Percentiles rank a stretch among this genome's conserved stretches.
phyloP scores from a whole-genome alignment of 2,888 invertebrate species.

The Subacronicta megacephala region DNA sequence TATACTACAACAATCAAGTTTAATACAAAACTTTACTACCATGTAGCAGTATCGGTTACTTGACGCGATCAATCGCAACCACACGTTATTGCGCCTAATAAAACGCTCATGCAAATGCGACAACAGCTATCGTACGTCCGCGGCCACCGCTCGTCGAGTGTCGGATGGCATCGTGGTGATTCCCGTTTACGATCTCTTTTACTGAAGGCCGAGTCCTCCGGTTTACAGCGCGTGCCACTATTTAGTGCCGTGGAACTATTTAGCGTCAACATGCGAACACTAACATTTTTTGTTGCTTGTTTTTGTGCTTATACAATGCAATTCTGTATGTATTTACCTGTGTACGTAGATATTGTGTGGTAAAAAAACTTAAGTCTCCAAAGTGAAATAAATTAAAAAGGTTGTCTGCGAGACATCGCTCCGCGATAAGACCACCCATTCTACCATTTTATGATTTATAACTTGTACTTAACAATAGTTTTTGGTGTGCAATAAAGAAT shows the following conservation, averaged over 20 bases:
- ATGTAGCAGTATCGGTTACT: slow-evolving; percentile 1
- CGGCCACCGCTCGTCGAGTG: slow-evolving; percentile 4
- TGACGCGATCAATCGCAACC: slow-evolving; percentile 3
- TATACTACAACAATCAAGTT: not conserved
- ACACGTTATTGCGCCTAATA: slow-evolving; percentile 19
- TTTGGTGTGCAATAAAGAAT: too few species aligned
- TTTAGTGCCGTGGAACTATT: slow-evolving; percentile 33
- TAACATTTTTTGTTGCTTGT: slow-evolving; percentile 9
- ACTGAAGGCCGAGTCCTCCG: slow-evolving; percentile 29
- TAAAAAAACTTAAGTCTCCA: not conserved
- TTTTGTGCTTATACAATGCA: not conserved
- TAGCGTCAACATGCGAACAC: slow-evolving; percentile 28
- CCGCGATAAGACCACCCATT: too few species aligned
- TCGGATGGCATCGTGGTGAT: slow-evolving; percentile 33
- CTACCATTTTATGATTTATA: too few species aligned
- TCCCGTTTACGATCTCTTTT: slow-evolving; percentile 46
- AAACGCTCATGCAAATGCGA: slow-evolving; percentile 34
- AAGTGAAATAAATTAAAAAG: not conserved
- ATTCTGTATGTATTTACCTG: too few species aligned
- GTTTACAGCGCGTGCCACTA: slow-evolving; percentile 32
- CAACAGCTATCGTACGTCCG: slow-evolving; percentile 3
- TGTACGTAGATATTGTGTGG: not conserved
- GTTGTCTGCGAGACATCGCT: too few species aligned
- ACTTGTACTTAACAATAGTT: too few species aligned
- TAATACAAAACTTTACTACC: slow-evolving; percentile 5